These are phyloP conservation scores for Dipodomys ordii DNA, from an alignment of 2,113 vertebrate genomes.

Conservation along the genomic window DNA sequence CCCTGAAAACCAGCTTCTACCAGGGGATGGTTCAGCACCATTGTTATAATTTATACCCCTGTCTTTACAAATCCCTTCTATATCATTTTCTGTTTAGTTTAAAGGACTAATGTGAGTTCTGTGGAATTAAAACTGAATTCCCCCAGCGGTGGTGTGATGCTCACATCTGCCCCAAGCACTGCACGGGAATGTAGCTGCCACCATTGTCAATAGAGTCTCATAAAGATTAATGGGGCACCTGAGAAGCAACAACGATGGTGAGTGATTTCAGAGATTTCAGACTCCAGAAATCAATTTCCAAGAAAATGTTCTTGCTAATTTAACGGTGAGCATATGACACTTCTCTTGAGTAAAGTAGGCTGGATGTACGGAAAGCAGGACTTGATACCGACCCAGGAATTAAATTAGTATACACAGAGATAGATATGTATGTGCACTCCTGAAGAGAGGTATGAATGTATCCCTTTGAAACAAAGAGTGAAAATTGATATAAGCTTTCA, in stretches of 20 bases:
- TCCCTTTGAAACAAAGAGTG: background rate
- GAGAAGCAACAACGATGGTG: constrained; percentile 85
- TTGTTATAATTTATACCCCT: constrained; percentile 64
- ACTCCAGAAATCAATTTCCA: constrained; percentile 88
- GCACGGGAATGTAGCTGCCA: constrained; percentile 72
- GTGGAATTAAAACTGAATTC: constrained; percentile 73
- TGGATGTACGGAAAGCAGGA: constrained; percentile 56
- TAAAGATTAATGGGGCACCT: constrained; percentile 89
- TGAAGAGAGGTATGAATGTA: background rate
- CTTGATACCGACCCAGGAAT: constrained; percentile 21
- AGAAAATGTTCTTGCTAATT: constrained; percentile 89
- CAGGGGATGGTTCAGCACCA: constrained; percentile 47
- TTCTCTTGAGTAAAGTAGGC: constrained; percentile 64
- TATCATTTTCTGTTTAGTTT: constrained; percentile 77
- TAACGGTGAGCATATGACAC: constrained; percentile 85
- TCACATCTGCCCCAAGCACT: constrained; percentile 69
- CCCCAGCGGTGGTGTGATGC: constrained; percentile 53
- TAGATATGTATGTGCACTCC: background rate
- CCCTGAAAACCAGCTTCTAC: background rate
- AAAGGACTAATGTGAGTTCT: constrained; percentile 72
- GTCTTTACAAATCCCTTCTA: constrained; percentile 75
- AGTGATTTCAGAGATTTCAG: constrained; percentile 87
- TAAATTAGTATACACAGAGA: background rate
- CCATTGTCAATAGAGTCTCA: constrained; percentile 80
- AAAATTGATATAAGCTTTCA: constrained; percentile 38